phyloP scores from a whole-genome alignment of 2,888 invertebrate species.

The Ariolimax columbianus region DNA sequence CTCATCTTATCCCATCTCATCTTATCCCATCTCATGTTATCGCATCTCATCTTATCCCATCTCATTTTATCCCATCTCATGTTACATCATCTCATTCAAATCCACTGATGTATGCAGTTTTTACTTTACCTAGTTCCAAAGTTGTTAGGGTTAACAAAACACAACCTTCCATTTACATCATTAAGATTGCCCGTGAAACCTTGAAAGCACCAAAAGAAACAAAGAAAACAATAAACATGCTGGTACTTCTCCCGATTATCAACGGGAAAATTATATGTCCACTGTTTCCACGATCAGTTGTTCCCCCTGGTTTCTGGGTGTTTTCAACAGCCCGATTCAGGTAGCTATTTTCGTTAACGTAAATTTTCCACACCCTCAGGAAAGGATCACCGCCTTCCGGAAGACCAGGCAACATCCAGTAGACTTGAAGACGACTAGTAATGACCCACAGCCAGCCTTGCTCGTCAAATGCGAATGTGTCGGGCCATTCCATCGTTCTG shows the following conservation, averaged over 20 bases:
- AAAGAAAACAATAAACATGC: not conserved
- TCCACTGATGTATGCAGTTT: too few relatives aligned
- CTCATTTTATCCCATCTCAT: too few relatives aligned
- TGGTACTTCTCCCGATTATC: not conserved
- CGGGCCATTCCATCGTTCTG: conserved; percentile 65
- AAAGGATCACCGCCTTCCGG: conserved; percentile 30
- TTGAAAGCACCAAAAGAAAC: not conserved
- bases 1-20: too few relatives aligned
- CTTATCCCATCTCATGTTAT: too few relatives aligned
- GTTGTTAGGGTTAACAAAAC: not conserved
- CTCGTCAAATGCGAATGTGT: conserved; percentile 63
- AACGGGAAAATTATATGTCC: not conserved
- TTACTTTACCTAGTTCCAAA: too few relatives aligned
- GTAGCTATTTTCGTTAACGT: conserved; percentile 53
- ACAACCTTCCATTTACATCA: not conserved
- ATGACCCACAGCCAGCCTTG: conserved; percentile 67
- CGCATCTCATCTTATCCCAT: too few relatives aligned
- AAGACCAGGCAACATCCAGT: conserved; percentile 52
- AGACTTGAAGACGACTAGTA: conserved; percentile 62
- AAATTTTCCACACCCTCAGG: conserved; percentile 56
- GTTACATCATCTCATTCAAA: too few relatives aligned
- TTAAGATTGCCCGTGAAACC: not conserved
- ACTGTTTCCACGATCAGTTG: not conserved
- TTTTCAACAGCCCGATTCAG: conserved; percentile 33
- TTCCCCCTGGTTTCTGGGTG: not conserved